Conservation (phyloP, 1,140 invertebrate species). For the Coelopa frigida region DNA sequence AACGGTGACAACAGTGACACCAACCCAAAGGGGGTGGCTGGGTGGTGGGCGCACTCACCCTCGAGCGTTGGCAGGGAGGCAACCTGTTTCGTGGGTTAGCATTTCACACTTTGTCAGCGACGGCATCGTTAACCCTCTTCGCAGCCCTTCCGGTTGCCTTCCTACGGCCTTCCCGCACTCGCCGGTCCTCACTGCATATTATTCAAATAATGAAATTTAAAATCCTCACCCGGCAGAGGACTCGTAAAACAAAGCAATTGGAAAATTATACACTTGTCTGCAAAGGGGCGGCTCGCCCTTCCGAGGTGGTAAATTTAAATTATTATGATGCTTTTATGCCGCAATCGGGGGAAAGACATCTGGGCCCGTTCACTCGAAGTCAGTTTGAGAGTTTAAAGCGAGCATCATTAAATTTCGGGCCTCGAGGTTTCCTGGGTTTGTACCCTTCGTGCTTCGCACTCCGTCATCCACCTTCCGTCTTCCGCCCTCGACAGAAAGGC, state of each 20-base stretch:
- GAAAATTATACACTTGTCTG: slow-evolving; percentile 43
- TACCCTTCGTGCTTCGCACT: too few species aligned
- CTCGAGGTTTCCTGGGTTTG: too few species aligned
- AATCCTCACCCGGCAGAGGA: not conserved
- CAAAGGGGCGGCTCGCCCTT: too few species aligned
- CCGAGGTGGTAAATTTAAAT: too few species aligned
- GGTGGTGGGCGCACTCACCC: not conserved
- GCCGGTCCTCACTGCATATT: slow-evolving; percentile 7
- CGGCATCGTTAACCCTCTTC: slow-evolving; percentile 11
- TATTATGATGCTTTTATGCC: too few species aligned
- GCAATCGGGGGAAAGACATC: too few species aligned
- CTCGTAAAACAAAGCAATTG: slow-evolving; percentile 40
- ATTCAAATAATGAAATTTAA: slow-evolving; percentile 16
- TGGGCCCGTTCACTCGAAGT: too few species aligned
- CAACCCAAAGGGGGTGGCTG: not conserved
- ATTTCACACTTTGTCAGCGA: slow-evolving; percentile 14
- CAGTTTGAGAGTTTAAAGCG: too few species aligned
- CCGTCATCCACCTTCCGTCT: too few species aligned
- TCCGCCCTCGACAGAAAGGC: too few species aligned
- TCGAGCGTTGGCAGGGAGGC: not conserved
- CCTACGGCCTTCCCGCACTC: not conserved
- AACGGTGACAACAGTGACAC: not conserved
- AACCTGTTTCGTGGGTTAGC: slow-evolving; percentile 7
- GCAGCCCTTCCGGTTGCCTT: not conserved
- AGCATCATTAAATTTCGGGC: too few species aligned